Evolutionary conservation across 2,113 vertebrate species (phyloP).

Genomic region (Tragelaphus buxtoni): DNA sequence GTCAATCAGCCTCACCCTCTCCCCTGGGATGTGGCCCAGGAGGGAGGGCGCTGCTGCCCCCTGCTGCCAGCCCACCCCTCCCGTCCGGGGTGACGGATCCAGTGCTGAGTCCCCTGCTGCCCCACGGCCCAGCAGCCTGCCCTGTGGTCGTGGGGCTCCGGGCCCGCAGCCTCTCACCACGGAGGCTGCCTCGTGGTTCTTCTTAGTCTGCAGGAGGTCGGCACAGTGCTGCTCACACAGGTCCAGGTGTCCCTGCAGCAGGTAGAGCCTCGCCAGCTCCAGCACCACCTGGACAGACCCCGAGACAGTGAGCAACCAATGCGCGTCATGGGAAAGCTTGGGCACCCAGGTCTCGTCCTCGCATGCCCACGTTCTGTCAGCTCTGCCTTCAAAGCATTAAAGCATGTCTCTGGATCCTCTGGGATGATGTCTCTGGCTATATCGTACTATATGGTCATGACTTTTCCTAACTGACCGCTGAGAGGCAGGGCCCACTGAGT

Average conservation of each 20-base stretch:
- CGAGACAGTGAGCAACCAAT: accelerated
- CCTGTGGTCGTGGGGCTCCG: neutral
- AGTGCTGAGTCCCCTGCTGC: neutral
- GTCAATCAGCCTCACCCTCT: neutral
- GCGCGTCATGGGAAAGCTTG: accelerated
- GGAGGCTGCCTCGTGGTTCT: constrained; percentile 56
- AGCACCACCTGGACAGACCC: constrained; percentile 72
- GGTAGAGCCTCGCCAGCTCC: constrained; percentile 75
- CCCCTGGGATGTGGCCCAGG: neutral
- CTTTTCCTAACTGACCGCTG: neutral
- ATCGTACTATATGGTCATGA: neutral
- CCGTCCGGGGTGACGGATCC: neutral
- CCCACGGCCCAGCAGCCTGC: neutral
- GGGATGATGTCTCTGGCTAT: neutral
- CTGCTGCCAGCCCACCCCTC: neutral
- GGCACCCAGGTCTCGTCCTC: neutral
- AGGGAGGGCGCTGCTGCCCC: neutral
- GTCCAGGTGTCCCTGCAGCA: constrained; percentile 79
- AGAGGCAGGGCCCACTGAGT: neutral
- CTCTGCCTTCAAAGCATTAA: neutral
- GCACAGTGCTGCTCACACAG: constrained; percentile 77
- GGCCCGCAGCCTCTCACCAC: constrained; percentile 65
- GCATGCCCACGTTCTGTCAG: neutral
- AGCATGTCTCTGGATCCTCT: neutral
- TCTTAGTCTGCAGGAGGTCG: constrained; percentile 66